A percentile compares a stretch with the other conserved stretches of the same genome.
These are phyloP conservation scores for Microctonus brassicae DNA, from an alignment of 2,888 invertebrate species.

Conservation along the genomic window DNA sequence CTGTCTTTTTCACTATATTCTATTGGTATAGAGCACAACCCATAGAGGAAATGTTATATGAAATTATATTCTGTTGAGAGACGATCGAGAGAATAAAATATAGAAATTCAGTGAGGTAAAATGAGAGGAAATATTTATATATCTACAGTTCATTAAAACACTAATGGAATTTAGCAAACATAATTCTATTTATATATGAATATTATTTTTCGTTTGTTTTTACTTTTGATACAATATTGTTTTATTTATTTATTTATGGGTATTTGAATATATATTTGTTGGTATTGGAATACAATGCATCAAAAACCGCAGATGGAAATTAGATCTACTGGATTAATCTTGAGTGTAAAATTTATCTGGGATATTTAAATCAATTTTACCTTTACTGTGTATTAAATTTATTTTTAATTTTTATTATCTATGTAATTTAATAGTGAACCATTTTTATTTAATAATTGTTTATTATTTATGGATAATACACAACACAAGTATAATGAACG, in stretches of 20 bases:
- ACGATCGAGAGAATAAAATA: background rate
- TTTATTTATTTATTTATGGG: background rate
- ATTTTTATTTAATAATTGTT: too few relatives aligned
- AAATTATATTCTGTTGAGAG: constrained; percentile 59
- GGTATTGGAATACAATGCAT: background rate
- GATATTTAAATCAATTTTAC: background rate
- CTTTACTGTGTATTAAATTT: too few relatives aligned
- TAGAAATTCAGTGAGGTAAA: background rate
- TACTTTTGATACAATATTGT: background rate
- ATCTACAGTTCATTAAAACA: constrained; percentile 41
- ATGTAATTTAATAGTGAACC: too few relatives aligned
- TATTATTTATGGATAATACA: too few relatives aligned
- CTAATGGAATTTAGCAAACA: constrained; percentile 42
- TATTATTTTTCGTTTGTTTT: background rate
- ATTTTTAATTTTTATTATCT: too few relatives aligned
- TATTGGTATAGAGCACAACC: background rate
- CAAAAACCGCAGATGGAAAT: background rate
- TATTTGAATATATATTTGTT: background rate
- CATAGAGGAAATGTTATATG: constrained; percentile 46
- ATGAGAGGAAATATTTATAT: constrained; percentile 26
- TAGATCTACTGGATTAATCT: background rate
- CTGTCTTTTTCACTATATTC: constrained; percentile 24
- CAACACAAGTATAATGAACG: too few relatives aligned
- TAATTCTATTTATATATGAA: background rate
- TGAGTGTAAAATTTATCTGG: background rate